These are phyloP conservation scores for Vesta saturnalis DNA, from an alignment of 2,888 invertebrate genomes.

Conservation along the genomic window DNA sequence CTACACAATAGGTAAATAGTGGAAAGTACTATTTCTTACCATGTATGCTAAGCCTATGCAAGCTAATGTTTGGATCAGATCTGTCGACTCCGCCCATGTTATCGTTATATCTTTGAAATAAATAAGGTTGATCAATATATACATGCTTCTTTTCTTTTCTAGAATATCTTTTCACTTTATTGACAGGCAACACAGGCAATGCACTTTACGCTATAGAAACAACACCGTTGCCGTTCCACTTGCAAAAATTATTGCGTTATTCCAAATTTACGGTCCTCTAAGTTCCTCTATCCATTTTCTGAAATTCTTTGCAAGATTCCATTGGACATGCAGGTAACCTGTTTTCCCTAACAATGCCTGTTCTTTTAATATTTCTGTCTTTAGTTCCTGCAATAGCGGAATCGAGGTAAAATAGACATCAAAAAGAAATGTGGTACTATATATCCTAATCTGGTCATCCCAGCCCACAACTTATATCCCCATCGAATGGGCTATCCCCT, in stretches of 20 bases:
- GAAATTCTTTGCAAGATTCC: not conserved
- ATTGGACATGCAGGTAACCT: not conserved
- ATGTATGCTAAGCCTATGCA: constrained; percentile 38
- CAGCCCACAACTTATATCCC: no score
- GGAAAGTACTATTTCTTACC: constrained; percentile 41
- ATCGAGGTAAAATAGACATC: constrained; percentile 26
- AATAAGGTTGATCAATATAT: no score
- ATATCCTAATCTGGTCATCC: constrained; percentile 16
- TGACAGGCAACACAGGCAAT: constrained; percentile 26
- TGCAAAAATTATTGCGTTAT: constrained; percentile 15
- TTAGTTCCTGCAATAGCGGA: constrained; percentile 10
- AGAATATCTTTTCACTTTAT: no score
- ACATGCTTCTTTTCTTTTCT: no score
- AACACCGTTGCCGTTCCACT: constrained; percentile 34
- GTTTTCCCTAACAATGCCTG: no score
- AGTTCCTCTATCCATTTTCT: not conserved
- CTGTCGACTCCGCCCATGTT: no score
- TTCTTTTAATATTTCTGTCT: not conserved
- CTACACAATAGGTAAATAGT: constrained; percentile 38
- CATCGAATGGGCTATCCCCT: no score
- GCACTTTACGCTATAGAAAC: constrained; percentile 33
- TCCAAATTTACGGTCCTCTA: not conserved
- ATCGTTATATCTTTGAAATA: no score
- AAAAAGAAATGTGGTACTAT: constrained; percentile 18
- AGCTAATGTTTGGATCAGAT: constrained; percentile 39